phyloP scores from a whole-genome alignment of 2,888 invertebrate genomes.

The Strigamia crassipes region DNA sequence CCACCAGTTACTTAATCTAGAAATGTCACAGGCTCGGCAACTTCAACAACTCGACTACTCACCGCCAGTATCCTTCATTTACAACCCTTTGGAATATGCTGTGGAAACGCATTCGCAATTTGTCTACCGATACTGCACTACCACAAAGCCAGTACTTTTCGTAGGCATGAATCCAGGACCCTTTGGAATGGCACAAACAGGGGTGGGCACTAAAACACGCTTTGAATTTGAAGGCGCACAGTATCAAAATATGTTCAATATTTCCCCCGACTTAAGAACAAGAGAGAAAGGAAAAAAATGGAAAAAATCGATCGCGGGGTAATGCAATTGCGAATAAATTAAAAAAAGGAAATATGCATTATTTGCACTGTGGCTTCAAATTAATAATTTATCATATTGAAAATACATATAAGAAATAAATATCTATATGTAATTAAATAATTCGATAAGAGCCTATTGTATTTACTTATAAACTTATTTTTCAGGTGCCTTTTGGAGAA shows the following conservation, averaged over 20 bases:
- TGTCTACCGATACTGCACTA: slow-evolving; percentile 68
- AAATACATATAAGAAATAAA: too few relatives aligned
- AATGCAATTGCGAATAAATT: background rate
- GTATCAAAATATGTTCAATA: background rate
- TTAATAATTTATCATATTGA: slow-evolving; percentile 47
- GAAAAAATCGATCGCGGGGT: background rate
- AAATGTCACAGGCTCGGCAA: slow-evolving; percentile 60
- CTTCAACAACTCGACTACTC: slow-evolving; percentile 63
- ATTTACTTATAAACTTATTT: slow-evolving; percentile 46
- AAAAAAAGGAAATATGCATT: background rate
- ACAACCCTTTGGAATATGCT: slow-evolving; percentile 88
- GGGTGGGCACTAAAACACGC: slow-evolving; percentile 66
- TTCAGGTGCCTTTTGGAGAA: slow-evolving; percentile 87
- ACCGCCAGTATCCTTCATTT: slow-evolving; percentile 69
- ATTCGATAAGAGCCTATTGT: too few relatives aligned
- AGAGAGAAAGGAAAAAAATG: background rate
- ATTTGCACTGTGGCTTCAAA: slow-evolving; percentile 41
- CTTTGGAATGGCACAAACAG: slow-evolving; percentile 94
- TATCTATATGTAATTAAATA: too few relatives aligned
- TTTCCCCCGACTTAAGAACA: background rate
- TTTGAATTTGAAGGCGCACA: background rate
- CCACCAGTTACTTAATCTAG: slow-evolving; percentile 54
- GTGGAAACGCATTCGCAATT: slow-evolving; percentile 75
- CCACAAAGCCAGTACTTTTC: slow-evolving; percentile 74
- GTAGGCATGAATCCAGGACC: slow-evolving; percentile 97